These are phyloP conservation scores for Chymomyza caudatula DNA, from an alignment of 2,888 invertebrate species.

Conservation along the genomic window DNA sequence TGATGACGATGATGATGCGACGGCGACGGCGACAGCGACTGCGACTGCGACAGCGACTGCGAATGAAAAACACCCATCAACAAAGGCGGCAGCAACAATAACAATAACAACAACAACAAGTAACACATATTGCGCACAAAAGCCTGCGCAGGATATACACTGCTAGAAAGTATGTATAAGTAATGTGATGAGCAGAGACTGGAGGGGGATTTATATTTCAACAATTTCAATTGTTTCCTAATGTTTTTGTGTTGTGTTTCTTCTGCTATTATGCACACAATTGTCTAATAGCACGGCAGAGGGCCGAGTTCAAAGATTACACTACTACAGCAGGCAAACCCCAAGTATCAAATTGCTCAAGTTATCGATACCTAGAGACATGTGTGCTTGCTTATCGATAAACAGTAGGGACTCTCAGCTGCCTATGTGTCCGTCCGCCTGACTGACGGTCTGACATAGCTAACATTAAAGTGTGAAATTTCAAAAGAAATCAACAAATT, in stretches of 20 bases:
- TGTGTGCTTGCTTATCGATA: background rate
- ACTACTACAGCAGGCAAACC: conserved; percentile 14
- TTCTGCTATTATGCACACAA: conserved; percentile 48
- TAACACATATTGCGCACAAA: conserved; percentile 39
- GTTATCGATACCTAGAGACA: conserved; percentile 34
- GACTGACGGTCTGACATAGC: conserved; percentile 36
- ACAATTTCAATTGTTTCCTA: conserved; percentile 66
- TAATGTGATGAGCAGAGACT: conserved; percentile 11
- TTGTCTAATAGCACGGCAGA: conserved; percentile 54
- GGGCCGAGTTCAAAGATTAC: conserved; percentile 60
- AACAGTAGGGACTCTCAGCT: conserved; percentile 25
- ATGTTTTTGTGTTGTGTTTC: conserved; percentile 62
- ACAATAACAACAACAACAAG: conserved; percentile 25
- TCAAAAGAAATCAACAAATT: conserved; percentile 45
- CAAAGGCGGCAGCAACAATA: conserved; percentile 47
- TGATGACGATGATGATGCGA: conserved; percentile 29
- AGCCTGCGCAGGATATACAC: conserved; percentile 49
- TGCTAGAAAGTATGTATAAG: conserved; percentile 35
- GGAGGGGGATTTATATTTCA: conserved; percentile 55
- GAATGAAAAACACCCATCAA: conserved; percentile 36
- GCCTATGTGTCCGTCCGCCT: conserved; percentile 6
- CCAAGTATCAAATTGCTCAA: conserved; percentile 48
- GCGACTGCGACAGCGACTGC: conserved; percentile 27
- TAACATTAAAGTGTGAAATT: conserved; percentile 63
- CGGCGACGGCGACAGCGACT: conserved; percentile 5